These are phyloP conservation scores for Brassicogethes aeneus DNA, from an alignment of 2,888 invertebrate genomes.

Conservation along the genomic window DNA sequence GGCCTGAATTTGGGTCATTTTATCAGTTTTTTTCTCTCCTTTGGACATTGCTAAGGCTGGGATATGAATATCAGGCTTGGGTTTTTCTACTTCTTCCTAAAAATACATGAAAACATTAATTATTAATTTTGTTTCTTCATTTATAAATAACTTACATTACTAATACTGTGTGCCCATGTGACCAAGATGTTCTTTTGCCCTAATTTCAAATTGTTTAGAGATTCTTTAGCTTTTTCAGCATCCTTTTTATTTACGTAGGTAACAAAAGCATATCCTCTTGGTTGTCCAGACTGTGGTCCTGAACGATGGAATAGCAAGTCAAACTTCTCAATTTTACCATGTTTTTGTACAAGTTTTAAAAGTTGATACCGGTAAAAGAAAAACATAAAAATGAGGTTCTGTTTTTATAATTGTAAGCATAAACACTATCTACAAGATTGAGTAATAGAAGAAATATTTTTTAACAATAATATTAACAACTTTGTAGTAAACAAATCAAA, in stretches of 20 bases:
- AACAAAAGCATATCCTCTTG: slow-evolving; percentile 89
- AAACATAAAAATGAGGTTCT: slow-evolving; percentile 19
- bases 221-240: slow-evolving; percentile 62
- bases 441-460: too few species aligned
- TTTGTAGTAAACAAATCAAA: too few species aligned
- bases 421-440: too few species aligned
- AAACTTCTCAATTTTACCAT: slow-evolving; percentile 90
- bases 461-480: too few species aligned
- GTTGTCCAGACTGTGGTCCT: slow-evolving; percentile 81
- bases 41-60: slow-evolving; percentile 63
- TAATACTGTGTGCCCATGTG: slow-evolving; percentile 70
- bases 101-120: slow-evolving; percentile 2
- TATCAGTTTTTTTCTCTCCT: slow-evolving; percentile 56
- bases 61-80: slow-evolving; percentile 67
- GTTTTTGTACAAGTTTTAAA: slow-evolving; percentile 91
- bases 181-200: slow-evolving; percentile 70
- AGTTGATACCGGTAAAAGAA: slow-evolving; percentile 82
- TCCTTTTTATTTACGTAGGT: slow-evolving; percentile 61
- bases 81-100: slow-evolving; percentile 68
- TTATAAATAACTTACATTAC: slow-evolving; percentile 43
- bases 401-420: too few species aligned
- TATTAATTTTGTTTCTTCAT: background rate
- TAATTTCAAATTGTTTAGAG: slow-evolving; percentile 64
- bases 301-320: slow-evolving; percentile 90
- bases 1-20: slow-evolving; percentile 74